Base-by-base conservation (phyloP, 2,888 invertebrate genomes). In the Tachystola acroxantha region DNA sequence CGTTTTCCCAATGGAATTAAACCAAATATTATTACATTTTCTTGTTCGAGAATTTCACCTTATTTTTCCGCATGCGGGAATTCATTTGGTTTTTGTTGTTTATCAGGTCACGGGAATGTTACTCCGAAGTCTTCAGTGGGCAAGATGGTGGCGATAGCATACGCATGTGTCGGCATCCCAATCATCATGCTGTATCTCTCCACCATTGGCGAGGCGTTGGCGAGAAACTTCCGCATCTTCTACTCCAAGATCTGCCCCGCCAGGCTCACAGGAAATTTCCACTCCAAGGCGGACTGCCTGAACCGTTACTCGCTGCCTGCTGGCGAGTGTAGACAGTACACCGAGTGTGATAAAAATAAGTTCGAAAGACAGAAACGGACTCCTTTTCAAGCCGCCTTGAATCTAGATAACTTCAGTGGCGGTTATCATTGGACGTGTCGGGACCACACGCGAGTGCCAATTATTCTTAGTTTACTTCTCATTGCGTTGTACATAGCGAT, bases 121-220 rank as follows among this genome's bases (percentile, higher is more conserved):
- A 91, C 94, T 2, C 96, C 96, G 2, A 89, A 91, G 53, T 95
- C 95, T 2, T 87, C 93, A 25, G 92, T 91, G 89, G 96, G 96
- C 29, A 92, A 93, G 56, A 74, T 94, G 51, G 93, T 93, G 42
- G 94, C 96, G n/a, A 91, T 96, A 46, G 87, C 93, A 39, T 96
- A 96, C 78, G 95, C 96, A 0, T 89, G 95, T 42, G 88, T 95
- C 42, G 96, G 96, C 34, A 96, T 96, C 53, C 96, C 96, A 12
- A 88, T 96, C 58, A 94, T 96, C 85, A 89, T 96, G 72, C 89
- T 96, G 35, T 96, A 96, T 76, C 88, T 96, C 37, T 94, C 96
- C 36, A 95, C 95, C 33, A 92, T 96, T 48, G 96, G 96, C 28
- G 95, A 95, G 64, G 92, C 94, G 10, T 85, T 96, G 30, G 95